Conservation (phyloP, 2,797 vertebrate species). For the Cynodonichthys magdalenae region DNA sequence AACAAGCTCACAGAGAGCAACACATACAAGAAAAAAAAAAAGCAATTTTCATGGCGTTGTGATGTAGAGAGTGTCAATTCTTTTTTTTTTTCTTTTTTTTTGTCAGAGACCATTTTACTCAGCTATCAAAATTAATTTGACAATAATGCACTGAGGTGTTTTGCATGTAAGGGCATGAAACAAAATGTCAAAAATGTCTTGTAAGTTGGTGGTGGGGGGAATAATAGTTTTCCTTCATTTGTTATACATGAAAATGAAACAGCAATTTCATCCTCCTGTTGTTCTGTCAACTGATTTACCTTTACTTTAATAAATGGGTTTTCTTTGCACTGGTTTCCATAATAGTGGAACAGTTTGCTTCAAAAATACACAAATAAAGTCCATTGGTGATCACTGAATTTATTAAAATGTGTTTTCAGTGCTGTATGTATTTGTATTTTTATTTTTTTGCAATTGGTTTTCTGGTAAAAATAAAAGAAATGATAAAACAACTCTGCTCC, state of each 20-base stretch:
- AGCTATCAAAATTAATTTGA: slow-evolving; percentile 57
- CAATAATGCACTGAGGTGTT: slow-evolving; percentile 55
- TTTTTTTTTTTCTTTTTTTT: neutral
- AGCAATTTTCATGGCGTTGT: slow-evolving; percentile 43
- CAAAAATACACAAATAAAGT: slow-evolving; percentile 25
- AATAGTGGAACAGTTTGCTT: slow-evolving; percentile 14
- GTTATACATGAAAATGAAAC: slow-evolving; percentile 41
- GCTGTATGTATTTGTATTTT: slow-evolving; percentile 18
- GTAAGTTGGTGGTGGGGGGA: slow-evolving; percentile 51
- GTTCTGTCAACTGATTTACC: slow-evolving; percentile 41
- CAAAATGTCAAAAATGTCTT: slow-evolving; percentile 54
- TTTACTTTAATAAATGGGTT: slow-evolving; percentile 28
- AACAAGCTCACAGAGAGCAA: slow-evolving; percentile 35
- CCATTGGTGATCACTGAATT: slow-evolving; percentile 29
- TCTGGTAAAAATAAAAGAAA: slow-evolving; percentile 6
- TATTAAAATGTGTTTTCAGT: slow-evolving; percentile 15
- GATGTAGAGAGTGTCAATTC: slow-evolving; percentile 34
- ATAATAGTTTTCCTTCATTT: slow-evolving; percentile 53
- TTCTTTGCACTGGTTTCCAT: slow-evolving; percentile 19
- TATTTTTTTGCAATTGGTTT: neutral
- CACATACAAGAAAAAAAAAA: slow-evolving; percentile 26
- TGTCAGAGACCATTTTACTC: slow-evolving; percentile 38
- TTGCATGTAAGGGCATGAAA: slow-evolving; percentile 47
- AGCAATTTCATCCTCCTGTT: slow-evolving; percentile 46
- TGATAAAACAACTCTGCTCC: slow-evolving; percentile 1